phyloP scores from a whole-genome alignment of 2,888 invertebrate genomes.

The Autographa gamma region DNA sequence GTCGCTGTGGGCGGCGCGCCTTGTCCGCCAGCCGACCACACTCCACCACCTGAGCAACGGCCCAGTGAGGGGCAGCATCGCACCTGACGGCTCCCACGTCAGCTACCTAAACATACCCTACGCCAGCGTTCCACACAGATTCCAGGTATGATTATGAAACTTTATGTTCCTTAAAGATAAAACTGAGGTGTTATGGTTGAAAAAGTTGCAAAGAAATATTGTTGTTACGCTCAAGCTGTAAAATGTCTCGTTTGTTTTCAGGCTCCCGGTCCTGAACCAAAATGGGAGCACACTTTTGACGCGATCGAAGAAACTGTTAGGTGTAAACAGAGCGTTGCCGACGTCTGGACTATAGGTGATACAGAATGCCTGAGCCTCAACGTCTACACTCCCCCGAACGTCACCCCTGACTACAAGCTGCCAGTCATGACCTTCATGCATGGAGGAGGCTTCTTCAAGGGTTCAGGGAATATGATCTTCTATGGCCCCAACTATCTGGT shows the following conservation, averaged over 20 bases:
- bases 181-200: neutral
- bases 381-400: conserved; percentile 72
- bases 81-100: conserved; percentile 69
- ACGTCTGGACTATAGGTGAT: conserved; percentile 62
- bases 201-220: neutral
- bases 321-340: conserved; percentile 70
- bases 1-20: conserved; percentile 78
- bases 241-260: conserved; percentile 53
- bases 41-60: conserved; percentile 71
- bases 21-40: conserved; percentile 76
- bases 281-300: conserved; percentile 75
- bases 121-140: conserved; percentile 71
- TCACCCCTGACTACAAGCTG: conserved; percentile 52
- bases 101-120: conserved; percentile 77
- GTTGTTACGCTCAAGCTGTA: neutral
- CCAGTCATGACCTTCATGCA: conserved; percentile 83
- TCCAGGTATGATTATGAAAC: conserved; percentile 68
- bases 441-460: conserved; percentile 79
- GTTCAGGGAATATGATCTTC: conserved; percentile 67
- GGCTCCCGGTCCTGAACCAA: conserved; percentile 77
- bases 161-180: neutral
- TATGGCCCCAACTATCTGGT: conserved; percentile 79
- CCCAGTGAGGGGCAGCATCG: conserved; percentile 69
- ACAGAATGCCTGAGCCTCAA: conserved; percentile 76
- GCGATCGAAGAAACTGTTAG: conserved; percentile 74